phyloP scores from a whole-genome alignment of 2,113 vertebrate genomes.

The Limanda limanda region DNA sequence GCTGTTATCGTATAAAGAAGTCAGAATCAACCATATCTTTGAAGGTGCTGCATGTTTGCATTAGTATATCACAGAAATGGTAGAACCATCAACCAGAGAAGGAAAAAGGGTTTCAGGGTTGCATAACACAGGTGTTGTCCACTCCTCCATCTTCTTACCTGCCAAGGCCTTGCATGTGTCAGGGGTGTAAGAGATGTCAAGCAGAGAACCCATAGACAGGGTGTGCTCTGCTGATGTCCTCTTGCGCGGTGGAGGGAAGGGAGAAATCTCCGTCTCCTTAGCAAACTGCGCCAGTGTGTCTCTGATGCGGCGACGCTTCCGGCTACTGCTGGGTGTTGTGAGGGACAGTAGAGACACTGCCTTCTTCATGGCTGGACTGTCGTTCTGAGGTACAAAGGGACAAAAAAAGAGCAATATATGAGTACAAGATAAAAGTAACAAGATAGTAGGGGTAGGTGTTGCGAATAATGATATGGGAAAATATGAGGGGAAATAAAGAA shows the following conservation, averaged over 20 bases:
- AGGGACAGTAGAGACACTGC: conserved; percentile 94
- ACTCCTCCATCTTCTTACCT: conserved; percentile 80
- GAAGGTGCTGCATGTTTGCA: not conserved
- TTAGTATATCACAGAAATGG: not conserved
- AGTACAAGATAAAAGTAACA: not conserved
- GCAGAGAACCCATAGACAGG: conserved; percentile 91
- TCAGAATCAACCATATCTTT: not conserved
- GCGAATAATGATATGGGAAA: not conserved
- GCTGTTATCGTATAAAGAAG: not conserved
- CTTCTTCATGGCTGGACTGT: conserved; percentile 95
- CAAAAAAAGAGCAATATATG: not conserved
- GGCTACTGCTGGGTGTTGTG: conserved; percentile 92
- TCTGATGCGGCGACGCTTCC: conserved; percentile 91
- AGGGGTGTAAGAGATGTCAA: conserved; percentile 97
- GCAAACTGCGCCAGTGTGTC: conserved; percentile 94
- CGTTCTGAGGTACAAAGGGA: conserved; percentile 77
- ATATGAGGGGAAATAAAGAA: not conserved
- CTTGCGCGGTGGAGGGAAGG: conserved; percentile 94
- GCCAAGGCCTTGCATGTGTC: conserved; percentile 85
- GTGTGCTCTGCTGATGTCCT: conserved; percentile 93
- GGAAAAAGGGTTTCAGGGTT: not conserved
- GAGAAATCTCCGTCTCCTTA: conserved; percentile 92
- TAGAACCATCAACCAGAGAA: not conserved
- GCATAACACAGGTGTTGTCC: too few species aligned
- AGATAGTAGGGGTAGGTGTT: not conserved